Percentiles rank a stretch among this genome's conserved stretches.
These are phyloP conservation scores for Blera fallax DNA, from an alignment of 2,888 invertebrate genomes.

Conservation along the genomic window DNA sequence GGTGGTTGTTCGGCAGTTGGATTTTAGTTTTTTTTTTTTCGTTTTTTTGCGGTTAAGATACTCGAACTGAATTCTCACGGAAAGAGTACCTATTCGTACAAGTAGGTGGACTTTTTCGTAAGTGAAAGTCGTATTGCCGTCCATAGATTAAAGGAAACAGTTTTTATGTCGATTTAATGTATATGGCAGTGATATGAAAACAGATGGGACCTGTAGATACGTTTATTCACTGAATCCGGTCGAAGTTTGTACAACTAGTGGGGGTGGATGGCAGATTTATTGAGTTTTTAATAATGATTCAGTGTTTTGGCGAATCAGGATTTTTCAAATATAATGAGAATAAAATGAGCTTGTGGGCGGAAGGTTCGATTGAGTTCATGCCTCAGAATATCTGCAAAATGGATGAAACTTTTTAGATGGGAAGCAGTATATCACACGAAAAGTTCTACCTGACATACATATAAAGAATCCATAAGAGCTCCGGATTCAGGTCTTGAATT, in stretches of 20 bases:
- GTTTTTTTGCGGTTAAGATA: constrained; percentile 31
- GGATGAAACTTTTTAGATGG: too few species aligned
- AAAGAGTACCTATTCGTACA: not conserved
- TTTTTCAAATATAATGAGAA: constrained; percentile 25
- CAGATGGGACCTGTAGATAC: constrained; percentile 64
- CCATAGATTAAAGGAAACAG: constrained; percentile 57
- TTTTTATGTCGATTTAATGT: constrained; percentile 39
- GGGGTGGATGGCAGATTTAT: constrained; percentile 15
- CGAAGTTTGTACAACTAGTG: not conserved
- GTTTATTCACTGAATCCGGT: constrained; percentile 33
- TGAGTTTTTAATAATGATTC: constrained; percentile 27
- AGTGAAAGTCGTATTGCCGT: constrained; percentile 49
- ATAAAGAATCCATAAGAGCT: too few species aligned
- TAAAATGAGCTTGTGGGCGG: constrained; percentile 18
- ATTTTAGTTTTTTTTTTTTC: too few species aligned
- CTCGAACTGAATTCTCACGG: constrained; percentile 9
- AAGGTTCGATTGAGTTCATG: not conserved
- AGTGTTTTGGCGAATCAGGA: constrained; percentile 1
- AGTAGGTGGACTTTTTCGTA: not conserved
- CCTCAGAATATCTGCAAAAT: too few species aligned
- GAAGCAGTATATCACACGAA: too few species aligned
- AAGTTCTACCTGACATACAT: too few species aligned
- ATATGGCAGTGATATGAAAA: constrained; percentile 33
- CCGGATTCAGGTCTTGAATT: too few species aligned
- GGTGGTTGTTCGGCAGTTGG: not conserved